phyloP scores from a whole-genome alignment of 2,113 vertebrate genomes.

The Chlorodrepanis virens region DNA sequence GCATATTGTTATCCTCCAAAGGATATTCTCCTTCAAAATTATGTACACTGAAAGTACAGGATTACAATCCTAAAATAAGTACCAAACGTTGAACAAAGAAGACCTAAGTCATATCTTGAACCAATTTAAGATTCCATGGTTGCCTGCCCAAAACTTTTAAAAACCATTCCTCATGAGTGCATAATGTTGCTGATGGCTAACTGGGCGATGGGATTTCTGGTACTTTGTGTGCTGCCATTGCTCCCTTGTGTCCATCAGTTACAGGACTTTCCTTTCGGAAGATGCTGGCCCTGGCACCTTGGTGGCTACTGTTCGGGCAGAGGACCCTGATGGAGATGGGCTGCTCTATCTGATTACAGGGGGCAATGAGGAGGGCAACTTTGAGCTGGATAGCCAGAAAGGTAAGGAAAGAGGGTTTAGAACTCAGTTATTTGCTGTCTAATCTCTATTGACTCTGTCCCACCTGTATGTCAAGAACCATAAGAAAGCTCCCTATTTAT shows the following conservation, averaged over 20 bases:
- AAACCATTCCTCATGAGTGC: background rate
- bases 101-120: background rate
- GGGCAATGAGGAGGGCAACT: constrained; percentile 89
- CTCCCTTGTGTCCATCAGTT: constrained; percentile 64
- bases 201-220: background rate
- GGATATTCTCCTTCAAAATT: background rate
- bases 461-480: background rate
- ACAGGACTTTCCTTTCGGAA: constrained; percentile 88
- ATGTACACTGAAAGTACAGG: background rate
- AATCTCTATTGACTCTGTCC: background rate
- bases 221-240: background rate
- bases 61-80: background rate
- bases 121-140: background rate
- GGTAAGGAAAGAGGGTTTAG: constrained; percentile 61
- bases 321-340: constrained; percentile 86
- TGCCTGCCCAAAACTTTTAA: background rate
- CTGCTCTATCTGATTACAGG: constrained; percentile 85
- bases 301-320: constrained; percentile 84
- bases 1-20: background rate
- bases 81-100: background rate
- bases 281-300: constrained; percentile 87
- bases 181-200: background rate
- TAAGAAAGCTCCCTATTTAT: background rate
- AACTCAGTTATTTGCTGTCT: background rate
- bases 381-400: constrained; percentile 86